Percentiles rank a stretch among this genome's conserved stretches.
Evolutionary conservation across 2,797 vertebrate genomes (phyloP).

Genomic region (Anguilla pacifica): DNA sequence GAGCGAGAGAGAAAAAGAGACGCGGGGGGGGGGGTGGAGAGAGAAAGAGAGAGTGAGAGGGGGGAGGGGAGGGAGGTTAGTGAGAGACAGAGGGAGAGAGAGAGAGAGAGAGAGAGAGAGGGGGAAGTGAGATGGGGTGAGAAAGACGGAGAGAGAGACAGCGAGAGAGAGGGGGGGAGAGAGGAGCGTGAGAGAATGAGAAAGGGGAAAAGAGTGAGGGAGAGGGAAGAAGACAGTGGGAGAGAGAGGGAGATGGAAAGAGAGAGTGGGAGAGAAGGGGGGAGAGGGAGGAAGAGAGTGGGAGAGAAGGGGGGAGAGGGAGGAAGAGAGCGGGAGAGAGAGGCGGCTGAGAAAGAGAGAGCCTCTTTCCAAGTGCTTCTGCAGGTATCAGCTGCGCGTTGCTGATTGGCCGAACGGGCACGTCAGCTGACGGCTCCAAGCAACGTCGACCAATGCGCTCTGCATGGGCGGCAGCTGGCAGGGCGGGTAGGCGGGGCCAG

Average conservation of each 20-base stretch:
- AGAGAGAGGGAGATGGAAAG: not conserved
- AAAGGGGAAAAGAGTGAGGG: not conserved
- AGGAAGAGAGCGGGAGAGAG: slow-evolving; percentile 13
- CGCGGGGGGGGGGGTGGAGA: not conserved
- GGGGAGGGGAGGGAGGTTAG: slow-evolving; percentile 19
- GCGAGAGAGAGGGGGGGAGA: not conserved
- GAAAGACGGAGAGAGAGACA: not conserved
- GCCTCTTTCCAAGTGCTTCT: not conserved
- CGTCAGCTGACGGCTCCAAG: slow-evolving; percentile 37
- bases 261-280: not conserved
- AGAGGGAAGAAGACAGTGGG: not conserved
- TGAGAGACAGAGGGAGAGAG: too few relatives aligned
- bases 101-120: not conserved
- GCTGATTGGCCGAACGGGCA: slow-evolving; percentile 53
- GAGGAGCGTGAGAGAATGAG: not conserved
- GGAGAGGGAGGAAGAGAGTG: slow-evolving; percentile 9
- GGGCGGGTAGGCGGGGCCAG: not conserved
- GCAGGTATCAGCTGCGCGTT: slow-evolving; percentile 9
- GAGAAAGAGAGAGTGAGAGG: slow-evolving; percentile 26
- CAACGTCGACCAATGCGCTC: not conserved
- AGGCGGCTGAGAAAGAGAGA: slow-evolving; percentile 14
- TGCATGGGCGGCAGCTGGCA: not conserved
- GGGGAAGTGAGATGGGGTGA: not conserved
- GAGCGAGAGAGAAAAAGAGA: not conserved
- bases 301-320: slow-evolving; percentile 22